Evolutionary conservation across 2,888 invertebrate genomes (phyloP).

Genomic region (Psococerastis gibbosa): DNA sequence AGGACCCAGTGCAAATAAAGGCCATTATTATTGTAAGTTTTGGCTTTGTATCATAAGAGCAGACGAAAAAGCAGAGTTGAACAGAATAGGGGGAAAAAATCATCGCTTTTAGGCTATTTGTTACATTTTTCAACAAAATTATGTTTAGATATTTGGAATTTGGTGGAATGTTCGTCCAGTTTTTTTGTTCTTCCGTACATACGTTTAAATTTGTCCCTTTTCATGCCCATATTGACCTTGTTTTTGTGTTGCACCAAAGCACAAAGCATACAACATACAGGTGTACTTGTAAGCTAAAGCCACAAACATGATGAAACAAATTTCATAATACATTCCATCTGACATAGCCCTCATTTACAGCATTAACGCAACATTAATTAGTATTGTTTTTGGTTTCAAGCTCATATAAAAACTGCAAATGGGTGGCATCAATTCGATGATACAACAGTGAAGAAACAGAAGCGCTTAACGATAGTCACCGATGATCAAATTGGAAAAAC

Average conservation of each 20-base stretch:
- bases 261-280: too few species aligned
- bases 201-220: not conserved
- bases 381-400: constrained; percentile 19
- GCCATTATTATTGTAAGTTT: constrained; percentile 38
- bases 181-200: not conserved
- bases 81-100: not conserved
- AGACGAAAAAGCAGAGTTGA: not conserved
- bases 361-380: not conserved
- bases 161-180: too few species aligned
- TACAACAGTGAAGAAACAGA: constrained; percentile 27
- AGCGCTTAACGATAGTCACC: constrained; percentile 24
- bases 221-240: too few species aligned
- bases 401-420: constrained; percentile 30
- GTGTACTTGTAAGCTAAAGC: too few species aligned
- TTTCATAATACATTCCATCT: too few species aligned
- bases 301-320: too few species aligned
- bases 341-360: too few species aligned
- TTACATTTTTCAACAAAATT: not conserved
- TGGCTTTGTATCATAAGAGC: constrained; percentile 18
- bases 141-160: not conserved
- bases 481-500: constrained; percentile 31
- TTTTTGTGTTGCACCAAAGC: too few species aligned
- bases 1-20: constrained; percentile 41
- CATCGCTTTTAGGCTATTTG: constrained; percentile 2
- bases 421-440: constrained; percentile 48